Conservation (phyloP, 1,140 invertebrate genomes). For the Heliconius melpomene region DNA sequence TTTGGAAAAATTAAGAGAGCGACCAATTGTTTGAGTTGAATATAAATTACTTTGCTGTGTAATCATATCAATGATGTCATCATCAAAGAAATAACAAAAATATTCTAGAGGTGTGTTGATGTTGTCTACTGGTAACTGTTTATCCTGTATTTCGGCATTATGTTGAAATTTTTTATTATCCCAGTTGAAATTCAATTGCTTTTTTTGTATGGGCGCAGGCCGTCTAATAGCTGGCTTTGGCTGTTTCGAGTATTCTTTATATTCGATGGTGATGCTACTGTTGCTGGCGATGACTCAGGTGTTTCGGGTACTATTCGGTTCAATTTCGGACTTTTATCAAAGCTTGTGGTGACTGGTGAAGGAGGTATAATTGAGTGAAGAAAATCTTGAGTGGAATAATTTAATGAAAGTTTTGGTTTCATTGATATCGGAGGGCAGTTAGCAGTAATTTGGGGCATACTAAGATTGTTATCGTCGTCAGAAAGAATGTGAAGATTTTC, state of each 20-base stretch:
- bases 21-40: constrained; percentile 32
- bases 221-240: constrained; percentile 35
- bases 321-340: constrained; percentile 37
- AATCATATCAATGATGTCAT: constrained; percentile 37
- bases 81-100: constrained; percentile 38
- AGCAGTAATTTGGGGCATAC: too few species aligned
- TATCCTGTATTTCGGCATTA: constrained; percentile 42
- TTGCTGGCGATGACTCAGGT: background rate
- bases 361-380: too few species aligned
- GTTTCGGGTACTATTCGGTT: constrained; percentile 43
- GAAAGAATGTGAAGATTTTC: too few species aligned
- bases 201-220: constrained; percentile 23
- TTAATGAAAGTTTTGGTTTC: too few species aligned
- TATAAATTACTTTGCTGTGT: constrained; percentile 39
- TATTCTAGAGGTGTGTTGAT: constrained; percentile 43
- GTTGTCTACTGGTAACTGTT: constrained; percentile 36
- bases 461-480: too few species aligned
- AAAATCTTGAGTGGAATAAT: too few species aligned
- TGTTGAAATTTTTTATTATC: constrained; percentile 36
- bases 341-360: too few species aligned
- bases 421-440: too few species aligned
- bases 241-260: constrained; percentile 40
- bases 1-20: constrained; percentile 21
- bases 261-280: constrained; percentile 17
- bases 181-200: constrained; percentile 20